These are phyloP conservation scores for Sinodicranocentrus sp. DNA, from an alignment of 2,888 invertebrate species.

Conservation along the genomic window DNA sequence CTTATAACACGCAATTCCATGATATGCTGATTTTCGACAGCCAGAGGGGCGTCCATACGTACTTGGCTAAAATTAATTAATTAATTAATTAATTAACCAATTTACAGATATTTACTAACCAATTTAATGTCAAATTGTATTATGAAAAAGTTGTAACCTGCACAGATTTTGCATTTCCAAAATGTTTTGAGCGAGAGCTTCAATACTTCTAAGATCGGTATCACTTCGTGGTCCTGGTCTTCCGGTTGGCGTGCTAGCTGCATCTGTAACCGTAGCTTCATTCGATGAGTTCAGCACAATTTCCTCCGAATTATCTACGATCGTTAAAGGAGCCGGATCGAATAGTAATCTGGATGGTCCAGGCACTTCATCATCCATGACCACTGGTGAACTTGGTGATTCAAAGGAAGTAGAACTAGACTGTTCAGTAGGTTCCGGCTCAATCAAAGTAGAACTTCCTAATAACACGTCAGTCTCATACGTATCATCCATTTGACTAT, in stretches of 20 bases:
- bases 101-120: too few relatives aligned
- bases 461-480: slow-evolving; percentile 1
- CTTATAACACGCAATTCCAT: slow-evolving; percentile 74
- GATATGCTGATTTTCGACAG: slow-evolving; percentile 75
- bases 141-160: too few relatives aligned
- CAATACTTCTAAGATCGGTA: slow-evolving; percentile 72
- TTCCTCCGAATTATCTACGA: not conserved
- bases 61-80: slow-evolving; percentile 70
- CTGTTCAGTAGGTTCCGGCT: not conserved
- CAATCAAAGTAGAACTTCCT: not conserved
- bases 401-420: slow-evolving; percentile 30
- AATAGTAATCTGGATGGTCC: slow-evolving; percentile 67
- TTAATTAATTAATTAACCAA: too few relatives aligned
- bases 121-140: too few relatives aligned
- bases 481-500: slow-evolving; percentile 30
- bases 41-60: slow-evolving; percentile 71
- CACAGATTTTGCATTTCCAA: slow-evolving; percentile 76
- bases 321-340: slow-evolving; percentile 22
- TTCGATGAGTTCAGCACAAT: not conserved
- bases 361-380: slow-evolving; percentile 68
- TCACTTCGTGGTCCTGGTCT: slow-evolving; percentile 38
- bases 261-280: slow-evolving; percentile 34
- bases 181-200: slow-evolving; percentile 76
- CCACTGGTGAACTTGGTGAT: slow-evolving; percentile 45
- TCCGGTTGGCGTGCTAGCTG: slow-evolving; percentile 25